These are phyloP conservation scores for Triplophysa rosa DNA, from an alignment of 2,113 vertebrate species.

Conservation along the genomic window DNA sequence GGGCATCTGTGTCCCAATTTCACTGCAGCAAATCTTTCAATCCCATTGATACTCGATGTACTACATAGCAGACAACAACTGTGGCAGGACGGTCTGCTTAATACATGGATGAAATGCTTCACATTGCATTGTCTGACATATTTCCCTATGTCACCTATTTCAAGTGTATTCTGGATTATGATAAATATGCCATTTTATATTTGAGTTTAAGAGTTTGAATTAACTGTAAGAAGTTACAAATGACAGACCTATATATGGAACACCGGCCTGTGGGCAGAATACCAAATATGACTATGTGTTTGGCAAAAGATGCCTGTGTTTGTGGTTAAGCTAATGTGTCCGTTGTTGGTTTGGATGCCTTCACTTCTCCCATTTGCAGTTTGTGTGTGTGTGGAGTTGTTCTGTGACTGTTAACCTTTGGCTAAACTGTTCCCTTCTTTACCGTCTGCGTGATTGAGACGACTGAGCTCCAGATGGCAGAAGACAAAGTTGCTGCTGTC, in stretches of 20 bases:
- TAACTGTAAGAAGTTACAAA: slow-evolving; percentile 28
- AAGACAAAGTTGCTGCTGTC: slow-evolving; percentile 68
- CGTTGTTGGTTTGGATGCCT: slow-evolving; percentile 21
- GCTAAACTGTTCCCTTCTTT: slow-evolving; percentile 65
- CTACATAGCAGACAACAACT: slow-evolving; percentile 3
- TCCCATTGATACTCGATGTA: slow-evolving; percentile 35
- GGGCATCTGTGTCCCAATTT: slow-evolving; percentile 38
- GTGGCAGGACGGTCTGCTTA: neutral
- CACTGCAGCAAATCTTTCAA: slow-evolving; percentile 38
- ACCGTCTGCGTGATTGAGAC: slow-evolving; percentile 68
- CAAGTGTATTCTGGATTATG: neutral
- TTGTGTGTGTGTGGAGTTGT: slow-evolving; percentile 2
- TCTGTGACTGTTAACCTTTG: slow-evolving; percentile 57
- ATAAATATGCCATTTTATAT: neutral
- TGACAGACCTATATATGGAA: slow-evolving; percentile 20
- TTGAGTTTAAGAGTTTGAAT: slow-evolving; percentile 5
- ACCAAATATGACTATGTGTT: slow-evolving; percentile 23
- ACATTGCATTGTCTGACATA: slow-evolving; percentile 1
- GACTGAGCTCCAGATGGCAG: slow-evolving; percentile 68
- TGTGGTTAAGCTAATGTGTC: slow-evolving; percentile 36
- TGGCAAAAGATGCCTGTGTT: slow-evolving; percentile 22
- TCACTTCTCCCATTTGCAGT: slow-evolving; percentile 5
- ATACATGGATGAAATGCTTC: slow-evolving; percentile 7
- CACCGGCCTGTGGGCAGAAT: slow-evolving; percentile 15
- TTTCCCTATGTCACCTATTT: neutral